Evolutionary conservation across 2,113 vertebrate genomes (phyloP).

Genomic region (Lutjanus erythropterus): DNA sequence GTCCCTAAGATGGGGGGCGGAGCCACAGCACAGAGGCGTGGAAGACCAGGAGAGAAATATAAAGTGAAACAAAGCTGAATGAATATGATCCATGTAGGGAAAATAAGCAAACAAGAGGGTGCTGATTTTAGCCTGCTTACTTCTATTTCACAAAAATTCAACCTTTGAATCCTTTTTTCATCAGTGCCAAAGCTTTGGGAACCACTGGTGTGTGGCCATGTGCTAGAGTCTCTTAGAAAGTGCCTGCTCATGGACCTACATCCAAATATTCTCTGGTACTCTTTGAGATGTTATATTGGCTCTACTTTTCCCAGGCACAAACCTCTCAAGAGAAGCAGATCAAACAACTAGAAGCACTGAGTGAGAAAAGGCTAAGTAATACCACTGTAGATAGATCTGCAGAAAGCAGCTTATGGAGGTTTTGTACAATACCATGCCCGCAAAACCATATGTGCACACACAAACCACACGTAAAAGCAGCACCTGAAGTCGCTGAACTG

Average conservation of each 20-base stretch:
- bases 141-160: too few relatives aligned
- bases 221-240: constrained; percentile 4
- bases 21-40: too few relatives aligned
- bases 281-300: background rate
- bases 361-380: background rate
- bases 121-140: too few relatives aligned
- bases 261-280: background rate
- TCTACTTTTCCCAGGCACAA: background rate
- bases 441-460: background rate
- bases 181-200: too few relatives aligned
- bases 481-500: background rate
- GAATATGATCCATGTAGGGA: too few relatives aligned
- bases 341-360: background rate
- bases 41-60: too few relatives aligned
- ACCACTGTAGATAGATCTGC: background rate
- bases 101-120: too few relatives aligned
- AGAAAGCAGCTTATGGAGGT: background rate
- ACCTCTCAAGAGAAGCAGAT: constrained; percentile 12
- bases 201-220: background rate
- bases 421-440: background rate
- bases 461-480: background rate
- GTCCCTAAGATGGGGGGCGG: too few relatives aligned
- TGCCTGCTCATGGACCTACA: background rate
- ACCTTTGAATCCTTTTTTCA: too few relatives aligned
- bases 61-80: too few relatives aligned